Evolutionary conservation across 2,888 invertebrate genomes (phyloP), one percentile per base, ranked within the genome.

Genomic region (Yponomeuta cagnagella): DNA sequence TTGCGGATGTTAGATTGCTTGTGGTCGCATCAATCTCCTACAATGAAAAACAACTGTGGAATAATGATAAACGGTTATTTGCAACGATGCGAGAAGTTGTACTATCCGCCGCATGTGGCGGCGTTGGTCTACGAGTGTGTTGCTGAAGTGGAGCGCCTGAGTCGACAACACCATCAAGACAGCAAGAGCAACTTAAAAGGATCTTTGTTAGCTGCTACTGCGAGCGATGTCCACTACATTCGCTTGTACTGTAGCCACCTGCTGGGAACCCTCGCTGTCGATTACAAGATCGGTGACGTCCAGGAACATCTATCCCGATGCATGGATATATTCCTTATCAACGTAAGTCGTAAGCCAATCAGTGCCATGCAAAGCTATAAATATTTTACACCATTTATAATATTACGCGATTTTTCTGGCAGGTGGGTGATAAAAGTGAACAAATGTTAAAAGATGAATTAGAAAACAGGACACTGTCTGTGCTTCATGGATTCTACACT

Each of bases 381-480:
- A 2, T 37, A 70, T 48, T 76, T 85, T 31, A 81, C 84, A 72
- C 83, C 82, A 81, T 87, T 80, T 77, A 58, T 15, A 58, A 15
- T 15, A 15, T 15, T 15, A 15, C 15, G 12, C 12, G 1, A 58
- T 58, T 58, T 12, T 15, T 58, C 12, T 15, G 12, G 15, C 52
- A 68, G 68, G 68, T 52, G 5, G 12, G 88, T 43, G 80, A 84
- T 52, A 77, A 83, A 69, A 84, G 82, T 63, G 85, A 88, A 71
- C 82, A 88, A 63, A 85, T 93, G 76, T 76, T 89, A 69, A 86
- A 88, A 73, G 95, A 95, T 77, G 95, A 96, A 82, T 85, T 86
- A 1, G 83, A 87, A 0, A 94, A 94, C 73, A 87, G 94, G 77
- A 93, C 93, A 1, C 84, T 93, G 0, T 93, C 94, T 64, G 91